phyloP scores from a whole-genome alignment of 2,113 vertebrate genomes.

The Spea multiplicata region DNA sequence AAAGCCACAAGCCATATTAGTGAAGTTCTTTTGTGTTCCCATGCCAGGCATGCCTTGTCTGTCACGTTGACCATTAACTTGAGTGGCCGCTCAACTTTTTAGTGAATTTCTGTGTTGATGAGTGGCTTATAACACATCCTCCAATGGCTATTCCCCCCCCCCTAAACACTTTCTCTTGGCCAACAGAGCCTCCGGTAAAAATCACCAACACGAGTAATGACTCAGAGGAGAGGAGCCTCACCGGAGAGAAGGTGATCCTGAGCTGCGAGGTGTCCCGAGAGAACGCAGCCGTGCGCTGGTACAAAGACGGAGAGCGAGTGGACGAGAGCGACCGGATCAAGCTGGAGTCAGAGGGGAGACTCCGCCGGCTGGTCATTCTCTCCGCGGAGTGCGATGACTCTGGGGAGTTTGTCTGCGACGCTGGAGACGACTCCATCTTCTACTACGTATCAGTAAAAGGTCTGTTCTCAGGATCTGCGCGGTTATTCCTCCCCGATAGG shows the following conservation, averaged over 20 bases:
- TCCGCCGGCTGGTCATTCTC: conserved; percentile 77
- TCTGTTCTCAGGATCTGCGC: conserved; percentile 49
- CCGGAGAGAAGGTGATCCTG: conserved; percentile 77
- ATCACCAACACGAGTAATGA: conserved; percentile 74
- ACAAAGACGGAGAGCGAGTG: conserved; percentile 81
- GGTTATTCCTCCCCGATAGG: not conserved
- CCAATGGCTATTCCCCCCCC: too few relatives aligned
- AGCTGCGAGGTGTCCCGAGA: conserved; percentile 82
- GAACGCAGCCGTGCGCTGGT: conserved; percentile 74
- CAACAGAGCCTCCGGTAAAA: conserved; percentile 76
- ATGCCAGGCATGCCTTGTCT: too few relatives aligned
- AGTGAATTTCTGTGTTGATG: too few relatives aligned
- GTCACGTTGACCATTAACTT: too few relatives aligned
- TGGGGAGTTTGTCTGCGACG: conserved; percentile 87
- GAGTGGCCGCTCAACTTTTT: too few relatives aligned
- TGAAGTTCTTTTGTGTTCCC: too few relatives aligned
- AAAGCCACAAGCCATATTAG: too few relatives aligned
- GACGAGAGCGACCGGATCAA: conserved; percentile 67
- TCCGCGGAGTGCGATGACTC: conserved; percentile 70
- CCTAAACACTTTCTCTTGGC: not conserved
- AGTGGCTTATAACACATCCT: too few relatives aligned
- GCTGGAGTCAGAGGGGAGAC: conserved; percentile 75
- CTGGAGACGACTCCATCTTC: conserved; percentile 77
- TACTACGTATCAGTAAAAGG: conserved; percentile 89
- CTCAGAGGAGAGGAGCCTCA: conserved; percentile 71